Base-by-base conservation (phyloP, 2,797 vertebrate genomes). In the Phrynocephalus vlangalii region DNA sequence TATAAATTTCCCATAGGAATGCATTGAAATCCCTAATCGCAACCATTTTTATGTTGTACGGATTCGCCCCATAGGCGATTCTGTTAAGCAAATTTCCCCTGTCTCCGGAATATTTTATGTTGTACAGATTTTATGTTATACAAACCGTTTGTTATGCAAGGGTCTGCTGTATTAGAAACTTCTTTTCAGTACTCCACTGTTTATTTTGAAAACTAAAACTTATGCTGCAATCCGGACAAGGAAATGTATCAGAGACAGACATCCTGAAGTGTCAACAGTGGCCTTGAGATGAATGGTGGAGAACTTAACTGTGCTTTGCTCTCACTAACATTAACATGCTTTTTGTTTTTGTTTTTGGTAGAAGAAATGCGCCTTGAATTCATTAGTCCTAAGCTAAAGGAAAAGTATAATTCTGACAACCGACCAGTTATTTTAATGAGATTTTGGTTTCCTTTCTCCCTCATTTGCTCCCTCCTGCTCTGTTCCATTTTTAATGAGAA, bases 401-500 rank as follows among this genome's bases (percentile, higher is more conserved):
- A 94, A 95, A 95, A 16, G 1, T 91, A 86, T 93, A 95, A 96
- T 96, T 95, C 95, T 91, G 89, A 92, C 10, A 50, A 85, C 92
- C 90, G 94, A 90, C 90, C 85, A 92, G 92, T 90, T 92, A 91
- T 90, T 96, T 96, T 97, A 96, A 96, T 0, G 60, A 96, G 95
- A 92, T 93, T 93, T 90, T 83, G 30, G 92, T 92, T 94, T 91
- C 92, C 95, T 89, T 79, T 85, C 86, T 87, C 89, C 91, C 71
- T 85, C 77, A 82, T 26, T 50, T 87, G 81, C 82, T 76, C 88
- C 92, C 93, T 92, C 2, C 56, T 83, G 87, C 89, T 89, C 91
- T 86, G 93, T 94, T 92, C 91, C 91, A 91, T 94, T 95, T 96
- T 96, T 96, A 97, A 97, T 96, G 95, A 96, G 94, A 96, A 95